Percentiles rank a stretch among this genome's conserved stretches.
Evolutionary conservation across 2,888 invertebrate genomes (phyloP).

Genomic region (Acleris laterana): DNA sequence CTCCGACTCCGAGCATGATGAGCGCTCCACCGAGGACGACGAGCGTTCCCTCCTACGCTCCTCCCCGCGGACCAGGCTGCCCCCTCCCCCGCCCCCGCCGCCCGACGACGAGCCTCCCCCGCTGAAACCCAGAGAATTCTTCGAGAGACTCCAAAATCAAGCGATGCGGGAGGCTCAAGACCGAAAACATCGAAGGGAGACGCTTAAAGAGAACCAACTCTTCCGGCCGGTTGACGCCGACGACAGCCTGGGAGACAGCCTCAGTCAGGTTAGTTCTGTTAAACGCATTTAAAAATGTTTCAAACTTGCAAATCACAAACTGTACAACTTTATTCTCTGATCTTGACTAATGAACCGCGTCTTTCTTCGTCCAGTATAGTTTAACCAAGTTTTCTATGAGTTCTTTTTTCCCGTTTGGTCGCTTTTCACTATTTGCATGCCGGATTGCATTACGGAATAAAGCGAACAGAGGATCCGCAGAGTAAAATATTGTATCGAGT

Average conservation of each 20-base stretch:
- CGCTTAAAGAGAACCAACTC: conserved; percentile 61
- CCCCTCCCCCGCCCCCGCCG: conserved; percentile 75
- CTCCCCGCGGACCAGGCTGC: conserved; percentile 75
- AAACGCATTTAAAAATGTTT: conserved; percentile 37
- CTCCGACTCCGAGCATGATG: conserved; percentile 80
- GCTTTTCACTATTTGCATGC: conserved; percentile 59
- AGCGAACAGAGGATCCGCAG: conserved; percentile 41
- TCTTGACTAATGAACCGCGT: conserved; percentile 64
- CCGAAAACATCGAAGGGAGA: conserved; percentile 63
- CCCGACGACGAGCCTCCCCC: conserved; percentile 79
- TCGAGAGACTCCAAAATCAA: conserved; percentile 77
- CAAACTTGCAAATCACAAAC: conserved; percentile 54
- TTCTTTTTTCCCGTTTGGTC: conserved; percentile 49
- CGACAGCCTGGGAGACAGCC: conserved; percentile 77
- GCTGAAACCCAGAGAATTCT: conserved; percentile 84
- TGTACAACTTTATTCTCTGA: conserved; percentile 49
- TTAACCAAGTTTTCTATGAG: conserved; percentile 55
- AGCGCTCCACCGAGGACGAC: conserved; percentile 79
- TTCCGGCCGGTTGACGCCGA: conserved; percentile 75
- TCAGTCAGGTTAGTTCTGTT: conserved; percentile 72
- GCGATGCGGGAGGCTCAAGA: conserved; percentile 77
- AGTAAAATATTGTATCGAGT: conserved; percentile 48
- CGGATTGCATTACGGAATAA: conserved; percentile 53
- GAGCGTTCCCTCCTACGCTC: conserved; percentile 73
- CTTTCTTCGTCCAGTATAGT: conserved; percentile 56